Evolutionary conservation across 2,888 invertebrate species (phyloP).

Genomic region (Eristalinus sepulchralis): DNA sequence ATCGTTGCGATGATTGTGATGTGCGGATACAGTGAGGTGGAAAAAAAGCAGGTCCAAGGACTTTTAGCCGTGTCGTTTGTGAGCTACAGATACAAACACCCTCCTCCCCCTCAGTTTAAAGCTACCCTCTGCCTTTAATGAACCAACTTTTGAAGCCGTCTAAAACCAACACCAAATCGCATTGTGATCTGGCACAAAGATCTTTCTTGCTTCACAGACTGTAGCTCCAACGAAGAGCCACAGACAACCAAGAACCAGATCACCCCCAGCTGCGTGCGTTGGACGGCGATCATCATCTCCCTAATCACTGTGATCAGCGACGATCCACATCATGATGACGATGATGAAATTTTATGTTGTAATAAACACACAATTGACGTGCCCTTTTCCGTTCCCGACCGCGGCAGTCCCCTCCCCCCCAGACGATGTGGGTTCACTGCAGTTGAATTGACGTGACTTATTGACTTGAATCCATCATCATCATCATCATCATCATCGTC

Average conservation of each 20-base stretch:
- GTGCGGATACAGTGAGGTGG: constrained; percentile 12
- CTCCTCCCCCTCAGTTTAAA: no score
- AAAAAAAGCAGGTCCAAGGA: constrained; percentile 20
- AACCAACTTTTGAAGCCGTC: no score
- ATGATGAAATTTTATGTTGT: constrained; percentile 65
- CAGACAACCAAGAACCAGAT: constrained; percentile 51
- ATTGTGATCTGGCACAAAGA: neutral
- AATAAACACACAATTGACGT: constrained; percentile 70
- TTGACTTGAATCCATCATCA: constrained; percentile 70
- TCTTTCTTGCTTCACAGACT: constrained; percentile 31
- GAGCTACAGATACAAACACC: no score
- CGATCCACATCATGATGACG: constrained; percentile 61
- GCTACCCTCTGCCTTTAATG: no score
- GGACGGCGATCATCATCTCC: constrained; percentile 57
- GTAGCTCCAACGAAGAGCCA: constrained; percentile 32
- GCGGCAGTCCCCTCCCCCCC: constrained; percentile 27
- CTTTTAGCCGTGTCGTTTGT: no score
- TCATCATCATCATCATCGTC: constrained; percentile 30
- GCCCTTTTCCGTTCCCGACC: constrained; percentile 49
- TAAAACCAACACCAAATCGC: no score
- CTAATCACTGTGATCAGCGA: constrained; percentile 68
- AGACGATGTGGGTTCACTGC: constrained; percentile 47
- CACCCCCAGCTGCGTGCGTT: constrained; percentile 66
- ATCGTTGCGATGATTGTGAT: constrained; percentile 9
- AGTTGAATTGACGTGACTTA: constrained; percentile 68